These are phyloP conservation scores for Latrodectus elegans DNA, from an alignment of 2,888 invertebrate genomes.

Conservation along the genomic window DNA sequence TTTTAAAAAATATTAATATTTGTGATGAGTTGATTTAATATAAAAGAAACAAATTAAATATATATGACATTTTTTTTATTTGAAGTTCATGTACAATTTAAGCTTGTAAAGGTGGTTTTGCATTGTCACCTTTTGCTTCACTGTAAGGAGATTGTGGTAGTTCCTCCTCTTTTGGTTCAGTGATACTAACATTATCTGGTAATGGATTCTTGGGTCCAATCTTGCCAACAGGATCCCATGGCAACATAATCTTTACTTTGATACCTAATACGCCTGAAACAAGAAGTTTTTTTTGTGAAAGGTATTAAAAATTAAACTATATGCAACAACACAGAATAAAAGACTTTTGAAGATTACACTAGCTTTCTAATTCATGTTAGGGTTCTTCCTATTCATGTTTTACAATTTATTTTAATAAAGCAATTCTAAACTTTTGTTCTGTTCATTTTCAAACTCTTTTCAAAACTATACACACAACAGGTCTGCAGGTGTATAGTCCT, in stretches of 20 bases:
- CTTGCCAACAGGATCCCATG: constrained; percentile 98
- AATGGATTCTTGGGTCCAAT: constrained; percentile 97
- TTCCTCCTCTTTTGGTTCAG: constrained; percentile 97
- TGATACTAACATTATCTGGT: constrained; percentile 97
- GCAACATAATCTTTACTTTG: constrained; percentile 99
- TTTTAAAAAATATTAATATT: too few species aligned
- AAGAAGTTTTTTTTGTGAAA: background rate
- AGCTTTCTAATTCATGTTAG: too few species aligned
- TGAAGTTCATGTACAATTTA: constrained; percentile 32
- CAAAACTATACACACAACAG: too few species aligned
- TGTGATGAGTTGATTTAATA: background rate
- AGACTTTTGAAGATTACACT: too few species aligned
- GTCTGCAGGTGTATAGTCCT: too few species aligned
- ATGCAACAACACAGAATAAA: too few species aligned
- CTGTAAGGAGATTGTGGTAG: constrained; percentile 83
- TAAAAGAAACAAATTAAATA: background rate
- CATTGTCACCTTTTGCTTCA: constrained; percentile 83
- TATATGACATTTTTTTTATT: constrained; percentile 37
- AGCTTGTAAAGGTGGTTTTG: constrained; percentile 69
- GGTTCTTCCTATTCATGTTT: too few species aligned
- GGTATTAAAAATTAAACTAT: background rate
- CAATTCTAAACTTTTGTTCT: too few species aligned
- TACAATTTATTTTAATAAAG: too few species aligned
- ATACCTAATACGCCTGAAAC: constrained; percentile 81
- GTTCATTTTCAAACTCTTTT: too few species aligned